These are phyloP conservation scores for Seriola dumerili DNA, from an alignment of 2,113 vertebrate genomes.

Conservation along the genomic window DNA sequence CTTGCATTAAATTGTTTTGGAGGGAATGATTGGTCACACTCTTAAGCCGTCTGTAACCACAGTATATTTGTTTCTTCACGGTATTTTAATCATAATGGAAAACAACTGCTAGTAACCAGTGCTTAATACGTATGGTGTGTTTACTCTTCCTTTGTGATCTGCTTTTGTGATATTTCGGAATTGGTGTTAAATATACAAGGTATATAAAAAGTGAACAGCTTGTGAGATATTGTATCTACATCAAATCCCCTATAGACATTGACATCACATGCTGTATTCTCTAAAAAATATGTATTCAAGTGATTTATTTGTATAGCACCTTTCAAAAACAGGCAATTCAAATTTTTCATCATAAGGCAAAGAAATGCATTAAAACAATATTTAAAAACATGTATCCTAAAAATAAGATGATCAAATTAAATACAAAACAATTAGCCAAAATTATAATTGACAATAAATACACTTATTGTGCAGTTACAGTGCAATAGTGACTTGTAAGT, in stretches of 20 bases:
- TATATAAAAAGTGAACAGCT: neutral
- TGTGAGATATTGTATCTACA: too few species aligned
- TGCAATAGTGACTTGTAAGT: too few species aligned
- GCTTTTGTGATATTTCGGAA: constrained; percentile 13
- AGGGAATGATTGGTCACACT: constrained; percentile 13
- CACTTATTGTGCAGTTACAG: too few species aligned
- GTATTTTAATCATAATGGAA: constrained; percentile 14
- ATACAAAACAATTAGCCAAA: neutral
- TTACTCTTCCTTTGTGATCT: neutral
- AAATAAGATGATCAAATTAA: neutral
- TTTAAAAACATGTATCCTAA: too few species aligned
- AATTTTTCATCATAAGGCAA: too few species aligned
- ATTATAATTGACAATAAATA: neutral
- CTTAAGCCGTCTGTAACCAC: constrained; percentile 10
- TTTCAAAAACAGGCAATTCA: too few species aligned
- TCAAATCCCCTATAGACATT: too few species aligned
- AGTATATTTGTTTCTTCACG: constrained; percentile 6
- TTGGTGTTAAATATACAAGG: neutral
- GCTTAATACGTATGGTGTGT: constrained; percentile 4
- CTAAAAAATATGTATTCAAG: too few species aligned
- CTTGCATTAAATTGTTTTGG: neutral
- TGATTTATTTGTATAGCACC: too few species aligned
- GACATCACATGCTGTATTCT: too few species aligned
- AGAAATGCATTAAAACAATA: too few species aligned
- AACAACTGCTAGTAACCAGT: constrained; percentile 25